Base-by-base conservation (phyloP, 2,797 vertebrate species). In the Gambusia yucatana region DNA sequence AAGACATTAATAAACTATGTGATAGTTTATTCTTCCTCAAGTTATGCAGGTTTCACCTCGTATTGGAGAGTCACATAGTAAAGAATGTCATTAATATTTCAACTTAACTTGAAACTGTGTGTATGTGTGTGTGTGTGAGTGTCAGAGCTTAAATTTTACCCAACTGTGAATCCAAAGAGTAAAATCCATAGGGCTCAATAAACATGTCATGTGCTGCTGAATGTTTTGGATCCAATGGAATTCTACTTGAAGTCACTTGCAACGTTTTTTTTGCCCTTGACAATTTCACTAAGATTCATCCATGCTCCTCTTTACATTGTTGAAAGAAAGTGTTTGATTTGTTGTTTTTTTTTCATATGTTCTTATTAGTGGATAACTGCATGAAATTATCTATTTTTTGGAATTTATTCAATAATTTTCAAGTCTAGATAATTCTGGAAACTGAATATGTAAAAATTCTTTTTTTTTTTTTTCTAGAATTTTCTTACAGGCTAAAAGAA, bases 81-180 rank as follows among this genome's bases (percentile, higher is more conserved):
- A 36, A 63, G 7, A 63, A 63, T 36, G 28, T 20, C 36, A 63
- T 63, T 36, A 3, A 36, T 5, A 63, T 63, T 63, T 36, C 61
- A 36, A 16, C 13, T 36, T 33, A 22, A 63, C 33, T 63, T 63
- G 63, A 10, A 41, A 67, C 4, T 8, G 7, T 13, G 17, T 20
- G 30, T 63, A 13, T 6, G 28, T 36, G 9, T 0, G 9, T 75
- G 25, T 48, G 28, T 48, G 46, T 4, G 17, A 52, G 28, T 57
- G 36, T 14, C 8, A 20, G 1, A 77, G 39, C 11, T 44, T 6
- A 30, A 5, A 77, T 81, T 82, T 52, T 50, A 30, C 43, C 80
- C 59, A 72, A 36, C 50, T 77, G 28, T 84, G 55, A 84, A 84
- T 72, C 77, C 79, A 78, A 87, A 87, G 85, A 77, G 81, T 36